Base-by-base conservation (phyloP, 1,140 invertebrate species). In the Parasteatoda tepidariorum region DNA sequence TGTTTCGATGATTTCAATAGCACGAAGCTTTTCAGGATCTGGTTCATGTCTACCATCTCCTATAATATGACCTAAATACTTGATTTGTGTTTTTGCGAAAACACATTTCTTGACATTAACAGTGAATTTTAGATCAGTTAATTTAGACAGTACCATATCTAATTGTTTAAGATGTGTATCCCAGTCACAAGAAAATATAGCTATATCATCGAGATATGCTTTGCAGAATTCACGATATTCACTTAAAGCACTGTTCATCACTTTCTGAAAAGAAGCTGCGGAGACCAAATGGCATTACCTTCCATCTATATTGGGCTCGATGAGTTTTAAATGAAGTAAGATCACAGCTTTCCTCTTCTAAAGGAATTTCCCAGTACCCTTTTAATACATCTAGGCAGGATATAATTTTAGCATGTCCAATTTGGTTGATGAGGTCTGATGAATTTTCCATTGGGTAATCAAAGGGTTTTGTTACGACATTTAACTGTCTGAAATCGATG, bases 1-100 rank as follows among this genome's bases (percentile, higher is more conserved):
- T n/a, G n/a, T n/a, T n/a, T n/a, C n/a, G n/a, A n/a, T n/a, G n/a
- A n/a, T n/a, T n/a, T n/a, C n/a, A n/a, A n/a, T n/a, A n/a, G n/a
- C n/a, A n/a, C n/a, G n/a, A n/a, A n/a, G n/a, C n/a, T n/a, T n/a
- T n/a, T n/a, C n/a, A n/a, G n/a, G n/a, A n/a, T n/a, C n/a, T n/a
- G n/a, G n/a, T n/a, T n/a, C 85, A 0, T 90, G 70, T 13, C 88
- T 87, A 31, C 88, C 85, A n/a, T 85, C 48, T 9, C 84, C 85
- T 26, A 88, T 75, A 3, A 87, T 81, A 62, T 89, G 86, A 15
- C 89, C 89, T 2, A 90, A 85, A 85, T 88, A 89, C 9, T 83
- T 30, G 1, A 87, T 61, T 79, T 87, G 81, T 11, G 57, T 15
- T 30, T 73, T 57, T 15, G 66, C 84, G 85, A 89, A 87, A 11